Evolutionary conservation across 1,140 invertebrate genomes (phyloP).

Genomic region (Lordiphosa mommai): DNA sequence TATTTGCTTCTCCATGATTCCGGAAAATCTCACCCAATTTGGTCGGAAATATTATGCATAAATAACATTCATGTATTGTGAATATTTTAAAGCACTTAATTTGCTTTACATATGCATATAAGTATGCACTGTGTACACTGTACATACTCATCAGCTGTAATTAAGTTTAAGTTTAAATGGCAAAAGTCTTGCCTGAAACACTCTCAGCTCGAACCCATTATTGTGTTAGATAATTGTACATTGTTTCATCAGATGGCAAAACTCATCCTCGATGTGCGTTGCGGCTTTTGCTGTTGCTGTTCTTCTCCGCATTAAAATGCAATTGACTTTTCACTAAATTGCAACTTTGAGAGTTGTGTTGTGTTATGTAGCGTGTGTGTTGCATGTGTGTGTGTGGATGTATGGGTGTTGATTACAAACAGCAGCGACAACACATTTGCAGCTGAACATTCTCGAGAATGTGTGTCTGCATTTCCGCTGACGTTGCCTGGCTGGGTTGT

Average conservation of each 20-base stretch:
- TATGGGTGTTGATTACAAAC: conserved; percentile 42
- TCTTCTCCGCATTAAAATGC: conserved; percentile 60
- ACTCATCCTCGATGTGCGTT: conserved; percentile 40
- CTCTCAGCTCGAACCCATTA: conserved; percentile 35
- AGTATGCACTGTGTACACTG: too few relatives aligned
- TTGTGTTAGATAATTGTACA: conserved; percentile 70
- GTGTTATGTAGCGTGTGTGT: conserved; percentile 29
- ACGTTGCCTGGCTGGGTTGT: conserved; percentile 10
- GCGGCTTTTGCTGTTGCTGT: conserved; percentile 36
- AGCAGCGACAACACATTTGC: conserved; percentile 41
- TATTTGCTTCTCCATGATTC: conserved; percentile 19
- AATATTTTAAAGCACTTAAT: not conserved
- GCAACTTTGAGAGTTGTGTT: conserved; percentile 59
- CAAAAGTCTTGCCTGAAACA: not conserved
- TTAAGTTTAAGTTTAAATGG: not conserved
- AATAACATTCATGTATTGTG: not conserved
- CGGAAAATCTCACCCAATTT: conserved; percentile 15
- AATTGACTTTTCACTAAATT: conserved; percentile 72
- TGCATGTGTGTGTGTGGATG: not conserved
- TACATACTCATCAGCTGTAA: not conserved
- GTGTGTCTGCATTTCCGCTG: conserved; percentile 54
- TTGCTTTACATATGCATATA: too few relatives aligned
- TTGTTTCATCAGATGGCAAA: conserved; percentile 54
- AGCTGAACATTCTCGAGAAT: conserved; percentile 22
- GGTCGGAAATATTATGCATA: conserved; percentile 1